phyloP scores from a whole-genome alignment of 1,140 invertebrate species.

The Lordiphosa mommai region DNA sequence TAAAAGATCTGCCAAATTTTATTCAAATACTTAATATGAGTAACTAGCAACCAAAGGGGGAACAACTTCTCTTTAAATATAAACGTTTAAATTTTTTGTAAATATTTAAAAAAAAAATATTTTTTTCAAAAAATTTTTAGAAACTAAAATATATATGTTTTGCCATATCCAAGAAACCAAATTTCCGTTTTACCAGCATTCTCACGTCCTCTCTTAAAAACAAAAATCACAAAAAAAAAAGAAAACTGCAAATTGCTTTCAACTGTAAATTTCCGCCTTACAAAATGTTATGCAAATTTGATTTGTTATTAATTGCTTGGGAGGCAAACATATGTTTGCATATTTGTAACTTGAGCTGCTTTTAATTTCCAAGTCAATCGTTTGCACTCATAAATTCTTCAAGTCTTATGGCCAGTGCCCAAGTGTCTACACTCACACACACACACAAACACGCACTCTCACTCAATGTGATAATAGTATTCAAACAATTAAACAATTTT shows the following conservation, averaged over 20 bases:
- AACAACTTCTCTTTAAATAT: too few species aligned
- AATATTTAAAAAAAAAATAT: too few species aligned
- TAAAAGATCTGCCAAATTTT: too few species aligned
- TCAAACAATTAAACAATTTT: conserved; percentile 74
- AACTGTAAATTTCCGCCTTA: conserved; percentile 39
- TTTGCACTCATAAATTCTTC: conserved; percentile 39
- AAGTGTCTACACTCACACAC: background rate
- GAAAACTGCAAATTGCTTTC: conserved; percentile 5
- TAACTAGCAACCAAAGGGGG: too few species aligned
- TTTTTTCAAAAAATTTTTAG: too few species aligned
- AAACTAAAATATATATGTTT: too few species aligned
- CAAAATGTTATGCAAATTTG: conserved; percentile 57
- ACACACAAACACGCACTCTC: background rate
- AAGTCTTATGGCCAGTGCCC: conserved; percentile 7
- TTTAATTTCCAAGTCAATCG: conserved; percentile 38
- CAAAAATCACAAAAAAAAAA: too few species aligned
- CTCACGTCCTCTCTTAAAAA: too few species aligned
- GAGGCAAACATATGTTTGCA: conserved; percentile 42
- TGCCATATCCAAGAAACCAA: too few species aligned
- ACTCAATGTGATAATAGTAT: conserved; percentile 68
- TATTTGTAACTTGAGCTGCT: conserved; percentile 41
- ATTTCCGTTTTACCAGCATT: too few species aligned
- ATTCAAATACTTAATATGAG: too few species aligned
- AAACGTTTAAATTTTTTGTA: too few species aligned
- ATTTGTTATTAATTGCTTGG: conserved; percentile 41